Percentiles rank a stretch among this genome's conserved stretches.
Conservation (phyloP, 2,888 invertebrate genomes). For the Abscondita cerata region DNA sequence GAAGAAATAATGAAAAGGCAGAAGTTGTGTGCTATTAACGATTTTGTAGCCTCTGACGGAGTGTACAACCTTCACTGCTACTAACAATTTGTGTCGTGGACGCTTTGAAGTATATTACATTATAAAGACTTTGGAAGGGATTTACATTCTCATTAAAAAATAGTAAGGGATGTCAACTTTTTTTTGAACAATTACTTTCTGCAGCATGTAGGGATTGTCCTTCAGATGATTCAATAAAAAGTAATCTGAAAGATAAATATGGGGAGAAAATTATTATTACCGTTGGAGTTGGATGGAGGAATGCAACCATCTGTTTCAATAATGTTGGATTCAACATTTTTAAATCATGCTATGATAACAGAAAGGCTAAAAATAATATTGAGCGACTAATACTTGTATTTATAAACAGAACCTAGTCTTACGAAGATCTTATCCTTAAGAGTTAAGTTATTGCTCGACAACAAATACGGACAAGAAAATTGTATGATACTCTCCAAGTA, state of each 20-base stretch:
- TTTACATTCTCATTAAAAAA: too few relatives aligned
- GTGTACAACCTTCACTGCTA: too few relatives aligned
- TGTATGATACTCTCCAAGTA: background rate
- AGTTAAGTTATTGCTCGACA: too few relatives aligned
- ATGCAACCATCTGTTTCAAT: conserved; percentile 10
- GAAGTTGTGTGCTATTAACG: too few relatives aligned
- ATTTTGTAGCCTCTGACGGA: too few relatives aligned
- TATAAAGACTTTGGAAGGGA: too few relatives aligned
- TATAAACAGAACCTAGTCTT: background rate
- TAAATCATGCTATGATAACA: conserved; percentile 6
- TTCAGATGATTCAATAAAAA: conserved; percentile 3
- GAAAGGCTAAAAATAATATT: background rate
- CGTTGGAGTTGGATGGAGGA: conserved; percentile 7
- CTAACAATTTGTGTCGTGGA: too few relatives aligned
- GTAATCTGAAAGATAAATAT: background rate
- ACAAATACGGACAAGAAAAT: background rate
- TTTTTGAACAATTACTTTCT: background rate
- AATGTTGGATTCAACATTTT: conserved; percentile 7
- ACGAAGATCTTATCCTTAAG: too few relatives aligned
- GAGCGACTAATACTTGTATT: conserved; percentile 2
- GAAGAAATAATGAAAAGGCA: too few relatives aligned
- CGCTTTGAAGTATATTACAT: too few relatives aligned
- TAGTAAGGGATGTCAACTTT: conserved; percentile 3
- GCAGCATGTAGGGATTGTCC: conserved; percentile 2
- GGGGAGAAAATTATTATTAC: conserved; percentile 5